Percentiles rank a stretch among this genome's conserved stretches.
Evolutionary conservation across 2,888 invertebrate genomes (phyloP).

Genomic region (Cerastoderma edule): DNA sequence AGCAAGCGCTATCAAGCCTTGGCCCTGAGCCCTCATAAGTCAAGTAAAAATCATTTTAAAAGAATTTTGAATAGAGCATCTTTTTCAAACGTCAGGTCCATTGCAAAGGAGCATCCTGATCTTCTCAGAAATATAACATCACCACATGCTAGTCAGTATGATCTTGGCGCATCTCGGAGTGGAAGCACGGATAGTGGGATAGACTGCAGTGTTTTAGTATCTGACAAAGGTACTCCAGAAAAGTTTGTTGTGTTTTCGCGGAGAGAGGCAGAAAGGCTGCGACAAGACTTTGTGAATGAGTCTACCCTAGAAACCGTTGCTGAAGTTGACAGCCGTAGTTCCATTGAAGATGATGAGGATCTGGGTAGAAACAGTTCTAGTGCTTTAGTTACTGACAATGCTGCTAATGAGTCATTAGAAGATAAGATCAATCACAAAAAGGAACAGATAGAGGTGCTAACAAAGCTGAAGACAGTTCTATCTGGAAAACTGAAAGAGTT

Average conservation of each 20-base stretch:
- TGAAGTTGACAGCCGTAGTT: constrained; percentile 48
- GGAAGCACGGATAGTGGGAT: constrained; percentile 67
- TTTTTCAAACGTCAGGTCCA: constrained; percentile 16
- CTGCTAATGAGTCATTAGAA: constrained; percentile 17
- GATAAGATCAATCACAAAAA: constrained; percentile 37
- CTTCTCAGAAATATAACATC: constrained; percentile 20
- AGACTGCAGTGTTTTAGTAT: constrained; percentile 58
- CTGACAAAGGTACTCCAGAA: constrained; percentile 56
- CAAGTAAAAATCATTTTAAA: constrained; percentile 18
- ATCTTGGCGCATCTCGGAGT: constrained; percentile 46
- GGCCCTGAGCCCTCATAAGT: constrained; percentile 7
- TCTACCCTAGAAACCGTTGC: constrained; percentile 46
- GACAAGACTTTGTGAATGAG: constrained; percentile 43
- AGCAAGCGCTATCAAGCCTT: not conserved
- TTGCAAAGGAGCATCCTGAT: constrained; percentile 21
- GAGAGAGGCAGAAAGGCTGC: constrained; percentile 52
- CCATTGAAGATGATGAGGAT: constrained; percentile 41
- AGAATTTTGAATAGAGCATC: constrained; percentile 22
- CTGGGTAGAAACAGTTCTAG: not conserved
- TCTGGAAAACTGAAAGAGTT: constrained; percentile 28
- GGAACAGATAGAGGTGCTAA: constrained; percentile 33
- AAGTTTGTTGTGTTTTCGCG: constrained; percentile 52
- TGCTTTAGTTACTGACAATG: not conserved
- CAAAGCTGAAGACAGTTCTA: constrained; percentile 33
- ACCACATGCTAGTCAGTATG: constrained; percentile 31